Evolutionary conservation across 2,888 invertebrate species (phyloP).

Genomic region (Acanthosepion lycidas): DNA sequence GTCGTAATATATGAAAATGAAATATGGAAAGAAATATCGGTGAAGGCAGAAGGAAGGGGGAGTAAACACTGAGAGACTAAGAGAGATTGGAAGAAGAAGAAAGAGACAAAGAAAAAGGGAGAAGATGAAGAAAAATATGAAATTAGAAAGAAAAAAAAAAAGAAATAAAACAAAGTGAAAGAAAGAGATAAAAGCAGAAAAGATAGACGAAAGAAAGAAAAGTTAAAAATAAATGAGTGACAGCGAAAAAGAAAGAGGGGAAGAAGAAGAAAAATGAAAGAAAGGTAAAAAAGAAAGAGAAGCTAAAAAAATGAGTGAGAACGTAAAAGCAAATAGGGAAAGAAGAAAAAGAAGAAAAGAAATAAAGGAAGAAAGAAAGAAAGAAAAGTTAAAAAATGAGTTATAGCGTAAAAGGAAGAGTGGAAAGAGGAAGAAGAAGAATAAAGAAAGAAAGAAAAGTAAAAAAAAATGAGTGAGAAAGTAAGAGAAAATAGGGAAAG

Average conservation of each 20-base stretch:
- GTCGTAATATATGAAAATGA: too few relatives aligned
- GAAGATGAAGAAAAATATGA: background rate
- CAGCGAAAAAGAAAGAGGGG: too few relatives aligned
- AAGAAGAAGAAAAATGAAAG: too few relatives aligned
- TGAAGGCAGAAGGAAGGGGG: background rate
- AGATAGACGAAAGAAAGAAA: too few relatives aligned
- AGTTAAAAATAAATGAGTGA: too few relatives aligned
- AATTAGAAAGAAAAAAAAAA: background rate
- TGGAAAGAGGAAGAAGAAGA: background rate
- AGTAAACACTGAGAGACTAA: background rate
- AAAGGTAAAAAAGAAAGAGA: too few relatives aligned
- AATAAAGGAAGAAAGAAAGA: too few relatives aligned
- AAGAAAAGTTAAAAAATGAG: too few relatives aligned
- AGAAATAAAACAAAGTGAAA: background rate
- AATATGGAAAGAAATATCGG: background rate
- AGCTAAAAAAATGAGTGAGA: too few relatives aligned
- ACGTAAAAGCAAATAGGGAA: too few relatives aligned
- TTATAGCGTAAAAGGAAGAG: background rate
- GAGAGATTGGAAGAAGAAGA: background rate
- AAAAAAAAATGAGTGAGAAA: background rate
- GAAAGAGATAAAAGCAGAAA: background rate
- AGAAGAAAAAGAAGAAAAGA: too few relatives aligned
- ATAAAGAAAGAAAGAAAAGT: background rate
- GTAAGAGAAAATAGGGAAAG: too few relatives aligned
- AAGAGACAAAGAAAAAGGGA: accelerated